A percentile compares a stretch with the other conserved stretches of the same genome.
phyloP scores from a whole-genome alignment of 2,888 invertebrate genomes.

The Pachycephus smyrnensis region DNA sequence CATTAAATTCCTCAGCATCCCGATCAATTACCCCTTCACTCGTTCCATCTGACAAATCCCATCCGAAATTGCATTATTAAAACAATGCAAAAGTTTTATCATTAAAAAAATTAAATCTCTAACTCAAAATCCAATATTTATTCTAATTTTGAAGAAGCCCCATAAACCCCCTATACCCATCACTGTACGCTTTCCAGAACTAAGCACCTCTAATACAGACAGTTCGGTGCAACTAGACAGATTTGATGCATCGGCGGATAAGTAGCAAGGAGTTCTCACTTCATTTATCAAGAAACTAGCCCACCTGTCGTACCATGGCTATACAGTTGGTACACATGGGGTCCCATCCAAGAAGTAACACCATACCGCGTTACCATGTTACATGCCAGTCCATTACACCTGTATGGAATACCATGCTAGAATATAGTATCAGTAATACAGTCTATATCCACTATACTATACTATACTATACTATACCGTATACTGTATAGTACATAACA shows the following conservation, averaged over 20 bases:
- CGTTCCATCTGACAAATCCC: not conserved
- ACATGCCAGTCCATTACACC: not conserved
- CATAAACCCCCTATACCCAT: not conserved
- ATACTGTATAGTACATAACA: not conserved
- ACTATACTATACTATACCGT: not conserved
- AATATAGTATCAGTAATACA: not conserved
- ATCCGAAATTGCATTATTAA: not conserved
- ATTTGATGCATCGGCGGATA: conserved; percentile 56
- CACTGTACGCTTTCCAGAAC: not conserved
- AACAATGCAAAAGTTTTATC: not conserved
- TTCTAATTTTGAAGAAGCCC: not conserved
- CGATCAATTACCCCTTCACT: not conserved
- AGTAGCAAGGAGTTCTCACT: conserved; percentile 55
- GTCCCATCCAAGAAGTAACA: not conserved
- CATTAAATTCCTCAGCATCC: not conserved
- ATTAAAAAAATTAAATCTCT: too few relatives aligned
- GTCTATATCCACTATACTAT: not conserved
- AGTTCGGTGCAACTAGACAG: conserved; percentile 38
- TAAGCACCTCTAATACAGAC: not conserved
- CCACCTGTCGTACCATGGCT: conserved; percentile 41
- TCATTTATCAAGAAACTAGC: conserved; percentile 52
- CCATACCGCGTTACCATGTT: not conserved
- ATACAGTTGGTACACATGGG: not conserved
- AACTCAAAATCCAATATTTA: not conserved
- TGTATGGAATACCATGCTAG: not conserved